phyloP scores from a whole-genome alignment of 2,888 invertebrate genomes.

The Cheilosia vulpina region DNA sequence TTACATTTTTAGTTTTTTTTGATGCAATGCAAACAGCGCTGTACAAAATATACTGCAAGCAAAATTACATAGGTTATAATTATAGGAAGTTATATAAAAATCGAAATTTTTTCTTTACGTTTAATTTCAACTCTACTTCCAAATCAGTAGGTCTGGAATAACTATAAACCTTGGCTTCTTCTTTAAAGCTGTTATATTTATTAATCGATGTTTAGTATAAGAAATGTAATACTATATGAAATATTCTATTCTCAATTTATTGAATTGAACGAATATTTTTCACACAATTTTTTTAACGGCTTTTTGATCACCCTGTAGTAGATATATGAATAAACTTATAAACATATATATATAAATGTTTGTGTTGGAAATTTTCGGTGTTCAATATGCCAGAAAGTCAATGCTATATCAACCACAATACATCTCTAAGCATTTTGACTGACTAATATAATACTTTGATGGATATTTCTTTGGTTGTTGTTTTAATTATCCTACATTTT shows the following conservation, averaged over 20 bases:
- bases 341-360: constrained; percentile 37
- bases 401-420: constrained; percentile 53
- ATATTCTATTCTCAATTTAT: constrained; percentile 54
- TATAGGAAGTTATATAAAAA: neutral
- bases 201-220: constrained; percentile 63
- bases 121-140: constrained; percentile 40
- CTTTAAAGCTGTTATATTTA: constrained; percentile 48
- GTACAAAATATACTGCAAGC: constrained; percentile 15
- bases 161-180: constrained; percentile 52
- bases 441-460: constrained; percentile 21
- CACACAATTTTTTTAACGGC: constrained; percentile 47
- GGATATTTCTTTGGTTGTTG: constrained; percentile 11
- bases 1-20: constrained; percentile 12
- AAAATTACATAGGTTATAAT: constrained; percentile 6
- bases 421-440: constrained; percentile 54
- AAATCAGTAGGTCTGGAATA: constrained; percentile 32
- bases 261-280: constrained; percentile 47
- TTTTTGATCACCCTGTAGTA: constrained; percentile 67
- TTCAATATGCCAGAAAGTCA: constrained; percentile 58
- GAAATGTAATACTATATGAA: constrained; percentile 22
- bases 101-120: neutral
- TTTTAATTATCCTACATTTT: constrained; percentile 10
- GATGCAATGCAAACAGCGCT: constrained; percentile 49
- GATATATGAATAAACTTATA: constrained; percentile 28
- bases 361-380: constrained; percentile 55